Evolutionary conservation across 1,140 invertebrate genomes (phyloP).

Genomic region (Eumaeus atala): DNA sequence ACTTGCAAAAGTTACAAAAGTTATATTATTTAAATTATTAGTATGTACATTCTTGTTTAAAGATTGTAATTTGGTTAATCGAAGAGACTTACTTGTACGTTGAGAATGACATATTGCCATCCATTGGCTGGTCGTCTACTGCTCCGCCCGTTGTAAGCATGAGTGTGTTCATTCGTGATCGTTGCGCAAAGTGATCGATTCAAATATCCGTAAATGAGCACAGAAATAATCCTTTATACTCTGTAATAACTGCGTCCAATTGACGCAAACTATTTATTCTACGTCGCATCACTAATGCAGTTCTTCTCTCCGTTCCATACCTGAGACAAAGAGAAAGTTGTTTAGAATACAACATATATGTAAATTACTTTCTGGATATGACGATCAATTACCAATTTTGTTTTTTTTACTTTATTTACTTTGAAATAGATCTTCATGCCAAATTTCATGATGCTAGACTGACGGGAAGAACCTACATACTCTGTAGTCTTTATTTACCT

Average conservation of each 20-base stretch:
- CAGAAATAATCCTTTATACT: background rate
- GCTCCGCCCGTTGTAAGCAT: conserved; percentile 60
- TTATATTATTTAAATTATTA: too few species aligned
- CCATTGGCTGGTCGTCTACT: conserved; percentile 59
- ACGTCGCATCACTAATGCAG: conserved; percentile 1
- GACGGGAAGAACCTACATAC: too few species aligned
- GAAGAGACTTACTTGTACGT: conserved; percentile 58
- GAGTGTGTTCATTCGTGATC: conserved; percentile 60
- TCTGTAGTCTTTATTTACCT: too few species aligned
- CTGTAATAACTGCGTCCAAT: conserved; percentile 3
- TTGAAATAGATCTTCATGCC: too few species aligned
- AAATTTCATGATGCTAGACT: too few species aligned
- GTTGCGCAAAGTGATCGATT: conserved; percentile 22
- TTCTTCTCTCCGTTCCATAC: conserved; percentile 21
- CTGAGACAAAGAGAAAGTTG: conserved; percentile 21
- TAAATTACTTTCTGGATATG: background rate
- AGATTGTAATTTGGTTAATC: background rate
- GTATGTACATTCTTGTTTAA: too few species aligned
- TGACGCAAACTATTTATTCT: conserved; percentile 10
- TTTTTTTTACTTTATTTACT: too few species aligned
- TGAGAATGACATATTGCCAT: conserved; percentile 63
- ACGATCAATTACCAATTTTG: background rate
- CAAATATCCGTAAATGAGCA: conserved; percentile 19
- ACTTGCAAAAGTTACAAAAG: too few species aligned
- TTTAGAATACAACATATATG: background rate